Evolutionary conservation across 2,888 invertebrate species (phyloP).

Genomic region (Lasioglossum morio): DNA sequence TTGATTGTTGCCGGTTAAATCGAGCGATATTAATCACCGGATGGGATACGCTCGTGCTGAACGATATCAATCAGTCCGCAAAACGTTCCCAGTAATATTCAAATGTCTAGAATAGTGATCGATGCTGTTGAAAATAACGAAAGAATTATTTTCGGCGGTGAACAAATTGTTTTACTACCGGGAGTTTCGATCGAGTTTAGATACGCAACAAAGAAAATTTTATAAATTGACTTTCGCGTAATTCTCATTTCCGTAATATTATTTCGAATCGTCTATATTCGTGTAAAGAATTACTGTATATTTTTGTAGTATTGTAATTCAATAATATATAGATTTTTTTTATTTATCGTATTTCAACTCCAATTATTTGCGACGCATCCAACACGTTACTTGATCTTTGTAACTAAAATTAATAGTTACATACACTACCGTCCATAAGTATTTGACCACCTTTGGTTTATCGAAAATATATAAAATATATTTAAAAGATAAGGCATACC

Average conservation of each 20-base stretch:
- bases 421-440: no score
- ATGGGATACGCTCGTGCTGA: neutral
- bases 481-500: no score
- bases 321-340: neutral
- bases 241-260: neutral
- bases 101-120: neutral
- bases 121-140: neutral
- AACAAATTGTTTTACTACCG: neutral
- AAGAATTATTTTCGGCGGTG: slow-evolving; percentile 5
- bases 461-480: no score
- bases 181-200: neutral
- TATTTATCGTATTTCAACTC: neutral
- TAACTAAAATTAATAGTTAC: neutral
- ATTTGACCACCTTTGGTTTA: no score
- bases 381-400: neutral
- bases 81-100: neutral
- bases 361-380: neutral
- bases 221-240: neutral
- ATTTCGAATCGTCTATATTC: neutral
- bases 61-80: neutral
- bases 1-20: slow-evolving; percentile 41
- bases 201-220: neutral
- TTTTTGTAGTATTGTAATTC: neutral
- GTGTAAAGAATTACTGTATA: neutral
- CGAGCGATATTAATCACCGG: slow-evolving; percentile 41